These are phyloP conservation scores for Epistrophe eligans DNA, from an alignment of 2,888 invertebrate species.

Conservation along the genomic window DNA sequence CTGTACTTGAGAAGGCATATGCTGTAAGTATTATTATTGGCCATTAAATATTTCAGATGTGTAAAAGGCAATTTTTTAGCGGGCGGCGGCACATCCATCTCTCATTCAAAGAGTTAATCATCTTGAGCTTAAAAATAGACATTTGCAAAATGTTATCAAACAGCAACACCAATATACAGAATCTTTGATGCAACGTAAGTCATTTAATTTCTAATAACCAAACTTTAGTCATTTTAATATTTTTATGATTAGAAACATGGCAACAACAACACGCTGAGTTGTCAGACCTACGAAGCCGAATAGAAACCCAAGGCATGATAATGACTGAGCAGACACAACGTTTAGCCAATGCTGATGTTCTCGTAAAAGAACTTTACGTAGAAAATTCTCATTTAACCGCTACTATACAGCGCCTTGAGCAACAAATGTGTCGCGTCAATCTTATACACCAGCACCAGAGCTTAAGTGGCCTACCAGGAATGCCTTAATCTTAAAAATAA, in stretches of 20 bases:
- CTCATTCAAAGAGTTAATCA: conserved; percentile 83
- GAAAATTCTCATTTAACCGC: conserved; percentile 92
- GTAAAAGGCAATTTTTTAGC: conserved; percentile 77
- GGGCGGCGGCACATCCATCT: conserved; percentile 83
- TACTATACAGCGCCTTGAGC: conserved; percentile 84
- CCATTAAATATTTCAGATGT: background rate
- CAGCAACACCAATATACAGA: conserved; percentile 88
- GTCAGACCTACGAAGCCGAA: conserved; percentile 84
- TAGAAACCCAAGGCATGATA: conserved; percentile 84
- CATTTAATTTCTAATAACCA: background rate
- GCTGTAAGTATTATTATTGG: conserved; percentile 79
- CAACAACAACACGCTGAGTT: conserved; percentile 84
- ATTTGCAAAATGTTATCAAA: conserved; percentile 86
- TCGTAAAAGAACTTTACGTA: conserved; percentile 92
- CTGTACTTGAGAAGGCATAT: conserved; percentile 84
- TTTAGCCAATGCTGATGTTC: conserved; percentile 89
- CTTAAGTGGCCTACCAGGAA: conserved; percentile 78
- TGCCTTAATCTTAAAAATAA: conserved; percentile 78
- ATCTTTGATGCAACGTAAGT: conserved; percentile 87
- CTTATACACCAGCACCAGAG: conserved; percentile 82
- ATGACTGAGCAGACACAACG: conserved; percentile 87
- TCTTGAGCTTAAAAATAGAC: conserved; percentile 87
- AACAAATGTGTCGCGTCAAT: conserved; percentile 82
- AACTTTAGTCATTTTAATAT: background rate
- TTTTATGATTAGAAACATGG: conserved; percentile 81